Conservation (phyloP, 2,888 invertebrate genomes). For the Dyspetes luteomarginatus region DNA sequence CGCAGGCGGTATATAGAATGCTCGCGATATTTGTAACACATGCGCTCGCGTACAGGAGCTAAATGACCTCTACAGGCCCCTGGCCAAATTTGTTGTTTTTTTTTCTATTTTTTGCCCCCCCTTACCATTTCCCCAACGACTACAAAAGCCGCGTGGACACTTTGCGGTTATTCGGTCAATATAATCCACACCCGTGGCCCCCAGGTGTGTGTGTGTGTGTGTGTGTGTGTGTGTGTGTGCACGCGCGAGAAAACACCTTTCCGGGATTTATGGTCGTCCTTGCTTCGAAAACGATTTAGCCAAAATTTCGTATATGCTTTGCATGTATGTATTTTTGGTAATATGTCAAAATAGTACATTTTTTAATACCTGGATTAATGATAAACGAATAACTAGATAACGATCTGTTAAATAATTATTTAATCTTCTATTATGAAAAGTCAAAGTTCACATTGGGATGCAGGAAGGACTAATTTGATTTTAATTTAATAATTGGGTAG, state of each 20-base stretch:
- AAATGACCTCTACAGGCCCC: slow-evolving; percentile 69
- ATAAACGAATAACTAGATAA: not conserved
- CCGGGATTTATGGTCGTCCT: slow-evolving; percentile 57
- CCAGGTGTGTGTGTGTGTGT: slow-evolving; percentile 72
- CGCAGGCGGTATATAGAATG: slow-evolving; percentile 22
- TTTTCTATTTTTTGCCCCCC: slow-evolving; percentile 31
- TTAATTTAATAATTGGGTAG: no score
- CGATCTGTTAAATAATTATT: no score
- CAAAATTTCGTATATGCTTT: slow-evolving; percentile 29
- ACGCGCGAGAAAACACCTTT: slow-evolving; percentile 18
- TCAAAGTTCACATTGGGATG: no score
- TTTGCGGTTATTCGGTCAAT: slow-evolving; percentile 79
- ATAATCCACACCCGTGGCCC: slow-evolving; percentile 73
- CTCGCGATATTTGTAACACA: slow-evolving; percentile 48
- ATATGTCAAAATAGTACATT: not conserved
- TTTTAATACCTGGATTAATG: not conserved
- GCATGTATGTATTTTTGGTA: not conserved
- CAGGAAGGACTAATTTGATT: no score
- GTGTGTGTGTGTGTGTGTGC: slow-evolving; percentile 1
- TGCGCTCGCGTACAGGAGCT: slow-evolving; percentile 44
- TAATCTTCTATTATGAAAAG: no score
- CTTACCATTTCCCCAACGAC: slow-evolving; percentile 32
- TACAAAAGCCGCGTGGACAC: slow-evolving; percentile 63
- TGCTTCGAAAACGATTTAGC: slow-evolving; percentile 53
- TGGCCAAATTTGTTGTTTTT: slow-evolving; percentile 77